Conservation (phyloP, 2,888 invertebrate species). For the Drosophila mulleri region DNA sequence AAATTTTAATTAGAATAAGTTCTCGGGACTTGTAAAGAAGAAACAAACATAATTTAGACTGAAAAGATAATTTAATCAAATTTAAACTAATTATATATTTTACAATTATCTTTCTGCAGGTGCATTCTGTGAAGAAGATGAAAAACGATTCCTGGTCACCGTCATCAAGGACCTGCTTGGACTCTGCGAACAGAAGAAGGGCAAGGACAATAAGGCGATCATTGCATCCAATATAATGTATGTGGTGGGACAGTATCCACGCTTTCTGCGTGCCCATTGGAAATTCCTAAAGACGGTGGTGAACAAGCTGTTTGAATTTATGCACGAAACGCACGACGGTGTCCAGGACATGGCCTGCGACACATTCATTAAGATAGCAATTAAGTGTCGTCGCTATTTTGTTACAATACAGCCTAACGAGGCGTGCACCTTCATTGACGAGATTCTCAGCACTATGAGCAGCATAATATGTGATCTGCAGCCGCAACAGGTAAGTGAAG, state of each 20-base stretch:
- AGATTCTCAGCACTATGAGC: slow-evolving; percentile 97
- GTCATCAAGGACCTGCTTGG: slow-evolving; percentile 99
- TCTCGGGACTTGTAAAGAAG: no score
- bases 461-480: slow-evolving; percentile 99
- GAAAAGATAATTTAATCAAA: neutral
- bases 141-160: slow-evolving; percentile 98
- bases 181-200: slow-evolving; percentile 98
- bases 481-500: slow-evolving; percentile 93
- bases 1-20: no score
- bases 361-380: slow-evolving; percentile 99
- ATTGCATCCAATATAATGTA: slow-evolving; percentile 99
- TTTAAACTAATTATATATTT: neutral
- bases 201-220: slow-evolving; percentile 99
- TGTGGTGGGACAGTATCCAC: slow-evolving; percentile 99
- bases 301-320: slow-evolving; percentile 99
- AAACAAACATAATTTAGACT: no score
- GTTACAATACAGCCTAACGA: slow-evolving; percentile 98
- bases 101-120: slow-evolving; percentile 60
- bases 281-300: slow-evolving; percentile 99
- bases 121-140: slow-evolving; percentile 99
- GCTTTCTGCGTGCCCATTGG: slow-evolving; percentile 99
- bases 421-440: slow-evolving; percentile 98
- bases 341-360: slow-evolving; percentile 99
- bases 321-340: slow-evolving; percentile 99
- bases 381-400: slow-evolving; percentile 99